Evolutionary conservation across 2,888 invertebrate genomes (phyloP).

Genomic region (Prostheceraeus crozeri): DNA sequence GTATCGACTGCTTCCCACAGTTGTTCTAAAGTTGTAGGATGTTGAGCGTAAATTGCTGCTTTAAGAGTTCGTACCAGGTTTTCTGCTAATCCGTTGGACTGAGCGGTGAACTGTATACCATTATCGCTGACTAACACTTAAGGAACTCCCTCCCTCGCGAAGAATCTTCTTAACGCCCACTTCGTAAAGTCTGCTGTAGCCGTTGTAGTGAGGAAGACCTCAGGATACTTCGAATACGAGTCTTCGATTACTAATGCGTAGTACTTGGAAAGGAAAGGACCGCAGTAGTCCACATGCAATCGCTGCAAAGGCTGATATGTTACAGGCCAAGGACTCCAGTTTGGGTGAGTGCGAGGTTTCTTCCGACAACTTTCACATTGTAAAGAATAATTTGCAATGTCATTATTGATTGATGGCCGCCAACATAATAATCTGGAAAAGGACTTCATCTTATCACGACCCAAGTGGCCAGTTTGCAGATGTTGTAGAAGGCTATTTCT

Average conservation of each 20-base stretch:
- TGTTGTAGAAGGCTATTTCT: neutral
- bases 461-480: neutral
- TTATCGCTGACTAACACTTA: conserved; percentile 13
- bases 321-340: conserved; percentile 2
- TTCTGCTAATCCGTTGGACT: conserved; percentile 8
- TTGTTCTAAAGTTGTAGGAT: conserved; percentile 5
- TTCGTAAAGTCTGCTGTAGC: conserved; percentile 12
- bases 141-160: conserved; percentile 7
- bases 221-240: conserved; percentile 8
- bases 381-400: neutral
- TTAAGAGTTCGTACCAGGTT: neutral
- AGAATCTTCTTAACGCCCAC: conserved; percentile 10
- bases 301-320: conserved; percentile 12
- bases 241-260: conserved; percentile 14
- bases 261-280: neutral
- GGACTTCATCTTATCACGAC: conserved; percentile 12
- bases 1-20: neutral
- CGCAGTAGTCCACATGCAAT: conserved; percentile 14
- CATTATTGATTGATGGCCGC: conserved; percentile 6
- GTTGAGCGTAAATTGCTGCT: neutral
- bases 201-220: conserved; percentile 9
- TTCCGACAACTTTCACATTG: conserved; percentile 1
- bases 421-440: neutral
- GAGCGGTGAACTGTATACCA: neutral
- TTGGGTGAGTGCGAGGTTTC: conserved; percentile 6